These are phyloP conservation scores for Aproaerema taeniolella DNA, from an alignment of 2,888 invertebrate genomes.

Conservation along the genomic window DNA sequence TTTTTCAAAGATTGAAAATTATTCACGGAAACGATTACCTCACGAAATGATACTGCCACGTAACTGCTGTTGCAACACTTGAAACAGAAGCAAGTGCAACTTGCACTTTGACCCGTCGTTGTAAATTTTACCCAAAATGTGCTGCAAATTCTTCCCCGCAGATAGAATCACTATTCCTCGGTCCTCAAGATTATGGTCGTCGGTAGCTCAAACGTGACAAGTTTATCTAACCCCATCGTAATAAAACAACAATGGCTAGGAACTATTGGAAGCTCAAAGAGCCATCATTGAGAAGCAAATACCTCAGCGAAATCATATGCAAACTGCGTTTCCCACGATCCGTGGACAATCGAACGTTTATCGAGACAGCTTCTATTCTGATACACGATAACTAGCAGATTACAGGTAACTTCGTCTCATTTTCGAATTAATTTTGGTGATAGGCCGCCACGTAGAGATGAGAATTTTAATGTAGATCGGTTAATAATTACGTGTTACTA, in stretches of 20 bases:
- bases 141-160: too few relatives aligned
- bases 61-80: too few relatives aligned
- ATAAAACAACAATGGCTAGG: conserved; percentile 16
- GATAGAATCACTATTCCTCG: not conserved
- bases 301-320: conserved; percentile 50
- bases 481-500: too few relatives aligned
- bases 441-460: too few relatives aligned
- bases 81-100: too few relatives aligned
- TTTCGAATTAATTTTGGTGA: not conserved
- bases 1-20: too few relatives aligned
- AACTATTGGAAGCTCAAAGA: conserved; percentile 13
- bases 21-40: too few relatives aligned
- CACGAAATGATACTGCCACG: too few relatives aligned
- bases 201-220: conserved; percentile 18
- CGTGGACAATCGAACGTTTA: conserved; percentile 50
- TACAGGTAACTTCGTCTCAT: not conserved
- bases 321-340: conserved; percentile 56
- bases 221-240: conserved; percentile 13
- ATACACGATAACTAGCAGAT: not conserved
- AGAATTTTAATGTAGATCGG: too few relatives aligned
- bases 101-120: too few relatives aligned
- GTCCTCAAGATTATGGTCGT: conserved; percentile 1
- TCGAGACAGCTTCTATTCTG: conserved; percentile 26
- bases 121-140: too few relatives aligned
- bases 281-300: conserved; percentile 23